These are phyloP conservation scores for Sphaerodactylus townsendi DNA, from an alignment of 2,113 vertebrate species.

Conservation along the genomic window DNA sequence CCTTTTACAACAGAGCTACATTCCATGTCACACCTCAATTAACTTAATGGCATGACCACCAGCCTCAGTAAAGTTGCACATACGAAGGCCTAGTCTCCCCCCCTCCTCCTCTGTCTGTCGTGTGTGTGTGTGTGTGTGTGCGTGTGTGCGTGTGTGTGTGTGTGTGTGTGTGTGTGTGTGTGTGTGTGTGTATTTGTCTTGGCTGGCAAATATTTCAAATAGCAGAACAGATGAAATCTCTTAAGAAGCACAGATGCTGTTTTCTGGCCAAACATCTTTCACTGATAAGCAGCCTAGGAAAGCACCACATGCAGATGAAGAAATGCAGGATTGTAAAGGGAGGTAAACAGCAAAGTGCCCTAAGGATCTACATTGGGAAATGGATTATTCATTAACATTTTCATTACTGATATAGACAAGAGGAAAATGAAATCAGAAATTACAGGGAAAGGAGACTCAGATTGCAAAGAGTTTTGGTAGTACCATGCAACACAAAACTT, in stretches of 20 bases:
- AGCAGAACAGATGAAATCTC: neutral
- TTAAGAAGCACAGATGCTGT: constrained; percentile 17
- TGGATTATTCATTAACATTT: neutral
- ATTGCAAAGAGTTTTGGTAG: neutral
- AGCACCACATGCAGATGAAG: neutral
- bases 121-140: neutral
- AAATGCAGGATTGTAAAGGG: neutral
- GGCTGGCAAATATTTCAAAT: neutral
- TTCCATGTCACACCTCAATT: neutral
- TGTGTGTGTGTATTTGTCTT: neutral
- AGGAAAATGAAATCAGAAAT: neutral
- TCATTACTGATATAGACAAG: neutral
- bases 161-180: neutral
- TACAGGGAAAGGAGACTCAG: neutral
- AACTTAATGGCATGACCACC: neutral
- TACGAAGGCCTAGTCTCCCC: neutral
- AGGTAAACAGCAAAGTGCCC: neutral
- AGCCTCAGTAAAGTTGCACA: neutral
- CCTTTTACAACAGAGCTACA: neutral
- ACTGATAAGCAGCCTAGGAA: neutral
- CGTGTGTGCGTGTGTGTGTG: neutral
- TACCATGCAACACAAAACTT: neutral
- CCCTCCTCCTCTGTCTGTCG: too few relatives aligned
- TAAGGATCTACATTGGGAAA: neutral
- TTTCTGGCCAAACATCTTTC: constrained; percentile 19